These are phyloP conservation scores for Gonioctena quinquepunctata DNA, from an alignment of 1,140 invertebrate species.

Conservation along the genomic window DNA sequence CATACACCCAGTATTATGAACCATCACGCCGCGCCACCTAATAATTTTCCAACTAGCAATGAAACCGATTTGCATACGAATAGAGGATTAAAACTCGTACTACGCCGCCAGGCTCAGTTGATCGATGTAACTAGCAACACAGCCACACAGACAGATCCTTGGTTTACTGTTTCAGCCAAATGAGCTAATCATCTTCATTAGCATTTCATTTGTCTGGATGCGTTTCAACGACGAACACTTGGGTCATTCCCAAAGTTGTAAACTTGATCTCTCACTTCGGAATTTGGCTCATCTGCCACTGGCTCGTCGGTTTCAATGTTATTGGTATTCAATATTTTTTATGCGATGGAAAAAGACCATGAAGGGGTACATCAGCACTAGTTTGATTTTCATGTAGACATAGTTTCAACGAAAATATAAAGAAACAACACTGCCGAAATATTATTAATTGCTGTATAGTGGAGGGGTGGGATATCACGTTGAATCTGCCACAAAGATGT, in stretches of 20 bases:
- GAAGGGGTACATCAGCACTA: no score
- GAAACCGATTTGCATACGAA: slow-evolving; percentile 51
- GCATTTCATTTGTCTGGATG: neutral
- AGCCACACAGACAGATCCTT: slow-evolving; percentile 29
- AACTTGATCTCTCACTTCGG: slow-evolving; percentile 4
- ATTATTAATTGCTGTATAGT: no score
- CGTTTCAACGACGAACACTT: neutral
- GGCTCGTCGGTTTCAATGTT: no score
- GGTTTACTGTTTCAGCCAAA: slow-evolving; percentile 35
- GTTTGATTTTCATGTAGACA: no score
- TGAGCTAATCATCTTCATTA: slow-evolving; percentile 38
- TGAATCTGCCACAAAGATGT: no score
- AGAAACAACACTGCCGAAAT: no score
- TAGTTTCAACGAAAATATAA: no score
- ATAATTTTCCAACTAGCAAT: slow-evolving; percentile 50
- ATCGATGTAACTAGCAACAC: slow-evolving; percentile 31
- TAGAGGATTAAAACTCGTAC: slow-evolving; percentile 46
- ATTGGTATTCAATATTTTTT: no score
- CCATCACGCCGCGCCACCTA: slow-evolving; percentile 31
- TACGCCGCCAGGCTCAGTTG: slow-evolving; percentile 33
- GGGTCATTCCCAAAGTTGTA: slow-evolving; percentile 5
- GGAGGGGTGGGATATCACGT: no score
- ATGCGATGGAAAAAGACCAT: no score
- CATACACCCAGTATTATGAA: slow-evolving; percentile 27
- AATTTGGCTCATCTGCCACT: neutral